Conservation (phyloP, 2,113 vertebrate species). For the Caloenas nicobarica region DNA sequence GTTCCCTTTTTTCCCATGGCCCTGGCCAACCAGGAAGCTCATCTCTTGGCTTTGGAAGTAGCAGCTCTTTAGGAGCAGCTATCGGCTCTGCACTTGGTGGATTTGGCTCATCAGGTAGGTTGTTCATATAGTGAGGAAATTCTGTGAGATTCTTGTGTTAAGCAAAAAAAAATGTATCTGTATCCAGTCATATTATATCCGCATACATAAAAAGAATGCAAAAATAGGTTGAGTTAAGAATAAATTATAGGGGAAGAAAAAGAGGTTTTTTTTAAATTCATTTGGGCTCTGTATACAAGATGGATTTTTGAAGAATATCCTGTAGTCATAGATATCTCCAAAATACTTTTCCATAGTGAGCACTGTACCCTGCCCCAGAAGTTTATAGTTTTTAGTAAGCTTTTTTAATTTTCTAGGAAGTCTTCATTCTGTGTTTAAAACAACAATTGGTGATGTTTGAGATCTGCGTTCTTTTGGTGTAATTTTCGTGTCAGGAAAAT, state of each 20-base stretch:
- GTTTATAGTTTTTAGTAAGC: neutral
- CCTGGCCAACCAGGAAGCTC: conserved; percentile 87
- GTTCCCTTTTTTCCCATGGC: conserved; percentile 94
- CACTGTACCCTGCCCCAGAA: neutral
- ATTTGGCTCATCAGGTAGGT: conserved; percentile 94
- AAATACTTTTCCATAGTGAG: neutral
- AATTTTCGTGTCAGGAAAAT: neutral
- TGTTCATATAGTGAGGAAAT: conserved; percentile 45
- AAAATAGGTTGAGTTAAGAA: neutral
- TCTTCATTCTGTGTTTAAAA: neutral
- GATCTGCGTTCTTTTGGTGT: neutral
- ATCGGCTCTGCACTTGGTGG: conserved; percentile 93
- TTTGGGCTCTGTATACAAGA: neutral
- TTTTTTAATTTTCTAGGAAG: neutral
- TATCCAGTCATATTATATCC: neutral
- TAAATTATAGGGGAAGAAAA: neutral
- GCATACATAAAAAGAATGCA: neutral
- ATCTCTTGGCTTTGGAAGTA: conserved; percentile 92
- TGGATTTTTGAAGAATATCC: neutral
- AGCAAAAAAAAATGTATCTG: neutral
- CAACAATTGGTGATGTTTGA: neutral
- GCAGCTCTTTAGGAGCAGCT: conserved; percentile 89
- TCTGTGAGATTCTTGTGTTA: conserved; percentile 1
- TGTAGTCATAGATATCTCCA: neutral
- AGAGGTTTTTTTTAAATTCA: neutral